phyloP scores from a whole-genome alignment of 2,113 vertebrate species.

The Carettochelys insculpta region DNA sequence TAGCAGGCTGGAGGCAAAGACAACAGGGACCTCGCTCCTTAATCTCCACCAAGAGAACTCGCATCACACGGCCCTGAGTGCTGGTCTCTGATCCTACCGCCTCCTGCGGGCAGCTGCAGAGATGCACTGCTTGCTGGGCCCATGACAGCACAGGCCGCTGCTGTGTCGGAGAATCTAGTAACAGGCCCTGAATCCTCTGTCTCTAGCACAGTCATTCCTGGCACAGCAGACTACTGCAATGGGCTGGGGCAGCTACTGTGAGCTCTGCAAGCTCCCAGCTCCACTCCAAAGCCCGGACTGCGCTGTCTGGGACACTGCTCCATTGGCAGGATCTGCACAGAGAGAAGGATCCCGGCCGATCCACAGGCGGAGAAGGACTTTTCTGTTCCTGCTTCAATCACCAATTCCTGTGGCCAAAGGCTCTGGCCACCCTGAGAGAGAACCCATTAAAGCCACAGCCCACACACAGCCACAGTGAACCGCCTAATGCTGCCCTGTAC shows the following conservation, averaged over 20 bases:
- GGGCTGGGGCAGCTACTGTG: neutral
- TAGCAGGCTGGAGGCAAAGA: neutral
- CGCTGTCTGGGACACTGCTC: neutral
- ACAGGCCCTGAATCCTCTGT: neutral
- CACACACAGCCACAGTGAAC: neutral
- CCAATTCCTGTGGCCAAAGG: conserved; percentile 30
- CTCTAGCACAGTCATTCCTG: neutral
- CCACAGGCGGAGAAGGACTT: neutral
- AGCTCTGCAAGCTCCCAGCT: neutral
- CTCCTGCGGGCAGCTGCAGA: neutral
- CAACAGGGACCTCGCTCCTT: neutral
- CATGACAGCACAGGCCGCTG: neutral
- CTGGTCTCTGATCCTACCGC: neutral
- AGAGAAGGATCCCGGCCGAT: neutral
- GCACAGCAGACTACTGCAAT: neutral
- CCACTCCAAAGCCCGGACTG: neutral
- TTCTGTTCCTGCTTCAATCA: neutral
- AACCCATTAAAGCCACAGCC: conserved; percentile 19
- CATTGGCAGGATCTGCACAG: neutral
- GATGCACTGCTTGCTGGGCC: neutral
- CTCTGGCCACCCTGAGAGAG: neutral
- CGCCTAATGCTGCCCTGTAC: neutral
- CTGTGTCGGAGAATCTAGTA: neutral
- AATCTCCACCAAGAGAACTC: neutral
- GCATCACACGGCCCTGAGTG: neutral